A percentile compares a stretch with the other conserved stretches of the same genome.
phyloP scores from a whole-genome alignment of 1,140 invertebrate species.

The Brachionus sp. region DNA sequence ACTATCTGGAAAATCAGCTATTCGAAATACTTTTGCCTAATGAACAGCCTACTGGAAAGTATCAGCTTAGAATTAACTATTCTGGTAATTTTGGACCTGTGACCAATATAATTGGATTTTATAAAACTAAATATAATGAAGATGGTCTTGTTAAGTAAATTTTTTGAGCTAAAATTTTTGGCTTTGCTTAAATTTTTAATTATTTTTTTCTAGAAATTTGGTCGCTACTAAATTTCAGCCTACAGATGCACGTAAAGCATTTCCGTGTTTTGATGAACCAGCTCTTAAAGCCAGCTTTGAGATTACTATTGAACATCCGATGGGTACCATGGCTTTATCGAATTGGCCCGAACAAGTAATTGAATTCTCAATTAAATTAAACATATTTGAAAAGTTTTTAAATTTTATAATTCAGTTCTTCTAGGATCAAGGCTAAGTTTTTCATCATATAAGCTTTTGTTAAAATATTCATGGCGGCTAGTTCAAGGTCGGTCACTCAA shows the following conservation, averaged over 20 bases:
- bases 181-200: not conserved
- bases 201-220: constrained; percentile 20
- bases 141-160: constrained; percentile 33
- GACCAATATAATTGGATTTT: constrained; percentile 35
- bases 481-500: no score
- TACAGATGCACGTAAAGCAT: constrained; percentile 43
- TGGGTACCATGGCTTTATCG: not conserved
- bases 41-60: not conserved
- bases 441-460: no score
- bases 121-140: constrained; percentile 12
- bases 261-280: constrained; percentile 90
- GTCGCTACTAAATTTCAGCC: constrained; percentile 46
- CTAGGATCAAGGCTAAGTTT: no score
- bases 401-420: no score
- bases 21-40: not conserved
- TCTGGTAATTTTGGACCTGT: constrained; percentile 14
- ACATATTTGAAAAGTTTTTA: not conserved
- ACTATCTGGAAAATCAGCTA: constrained; percentile 31
- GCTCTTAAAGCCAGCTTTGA: constrained; percentile 78
- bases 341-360: constrained; percentile 38
- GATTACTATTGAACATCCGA: constrained; percentile 60
- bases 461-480: no score
- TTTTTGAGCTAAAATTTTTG: not conserved
- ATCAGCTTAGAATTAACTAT: constrained; percentile 32
- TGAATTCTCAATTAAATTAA: no score